Conservation (phyloP, 2,113 vertebrate species). For the Tor tambroides region DNA sequence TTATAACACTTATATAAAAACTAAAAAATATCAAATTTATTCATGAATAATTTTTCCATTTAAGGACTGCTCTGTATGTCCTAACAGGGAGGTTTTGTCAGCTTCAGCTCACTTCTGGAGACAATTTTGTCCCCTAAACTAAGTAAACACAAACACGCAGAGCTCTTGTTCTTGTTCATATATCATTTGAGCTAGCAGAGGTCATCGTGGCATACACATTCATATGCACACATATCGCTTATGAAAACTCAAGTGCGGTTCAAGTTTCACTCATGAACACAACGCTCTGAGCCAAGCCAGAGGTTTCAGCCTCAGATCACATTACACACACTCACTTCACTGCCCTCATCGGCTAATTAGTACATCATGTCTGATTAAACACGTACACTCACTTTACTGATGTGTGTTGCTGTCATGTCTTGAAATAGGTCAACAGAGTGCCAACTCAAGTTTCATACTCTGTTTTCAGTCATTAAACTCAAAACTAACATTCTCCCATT, state of each 20-base stretch:
- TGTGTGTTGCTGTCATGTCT: slow-evolving; percentile 26
- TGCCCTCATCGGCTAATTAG: slow-evolving; percentile 61
- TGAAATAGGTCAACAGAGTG: not conserved
- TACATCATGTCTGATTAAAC: slow-evolving; percentile 50
- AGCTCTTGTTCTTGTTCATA: slow-evolving; percentile 3
- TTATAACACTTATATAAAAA: too few relatives aligned
- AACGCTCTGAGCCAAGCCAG: slow-evolving; percentile 5
- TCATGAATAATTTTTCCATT: not conserved
- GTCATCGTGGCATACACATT: slow-evolving; percentile 19
- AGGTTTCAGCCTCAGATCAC: slow-evolving; percentile 30
- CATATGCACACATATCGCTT: slow-evolving; percentile 33
- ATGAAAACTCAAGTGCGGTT: slow-evolving; percentile 37
- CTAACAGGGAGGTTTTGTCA: not conserved
- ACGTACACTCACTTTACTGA: slow-evolving; percentile 38
- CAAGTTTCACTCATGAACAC: slow-evolving; percentile 38
- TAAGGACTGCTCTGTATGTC: not conserved
- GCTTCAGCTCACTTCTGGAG: not conserved
- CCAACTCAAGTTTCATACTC: slow-evolving; percentile 3
- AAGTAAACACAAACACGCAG: not conserved
- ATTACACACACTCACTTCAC: slow-evolving; percentile 42
- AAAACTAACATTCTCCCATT: not conserved
- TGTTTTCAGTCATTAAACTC: not conserved
- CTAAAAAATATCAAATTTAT: not conserved
- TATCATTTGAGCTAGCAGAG: slow-evolving; percentile 8
- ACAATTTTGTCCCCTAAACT: not conserved